Base-by-base conservation (phyloP, 1,140 invertebrate species). In the Drosophila nasuta region DNA sequence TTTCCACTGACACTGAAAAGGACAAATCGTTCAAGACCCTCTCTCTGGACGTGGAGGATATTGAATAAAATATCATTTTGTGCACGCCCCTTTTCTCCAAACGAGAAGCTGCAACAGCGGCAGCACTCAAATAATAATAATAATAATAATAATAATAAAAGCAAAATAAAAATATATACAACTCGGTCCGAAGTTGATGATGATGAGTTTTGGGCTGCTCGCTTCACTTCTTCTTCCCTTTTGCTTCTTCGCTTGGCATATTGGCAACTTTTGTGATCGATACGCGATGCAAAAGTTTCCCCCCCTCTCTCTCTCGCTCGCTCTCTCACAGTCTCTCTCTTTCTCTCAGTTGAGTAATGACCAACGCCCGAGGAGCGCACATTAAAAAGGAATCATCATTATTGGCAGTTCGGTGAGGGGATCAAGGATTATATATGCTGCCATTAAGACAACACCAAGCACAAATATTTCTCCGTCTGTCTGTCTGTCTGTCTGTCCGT, bases 61-160 rank as follows among this genome's bases (percentile, higher is more conserved):
- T 92, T 92, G 91, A 92, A 92, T 92, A 92, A 92, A 92, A 92
- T 92, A 92, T 92, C 91, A 92, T 92, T 92, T 92, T 81, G 91
- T 91, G 66, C 90, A 91, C 91, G 88, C 91, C 87, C 70, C 51
- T 91, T 69, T 66, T 58, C 7, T 5, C 33, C 20, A 25, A 52
- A 54, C 17, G 15, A 52, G 30, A 46, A 35, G 60, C 15, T 10
- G 57, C 52, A n/a, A 71, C 52, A 25, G 35, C 5, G 11, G 33
- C 11, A 65, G 3, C 33, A 38, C 35, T 10, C 20, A 38, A 59
- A 52, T 52, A 58, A 49, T 35, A 54, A 43, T 58, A 59, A 56
- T 66, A 59, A 52, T 51, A 59, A 52, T 51, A 58, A 45, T 35
- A 54, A 43, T 41, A 59, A 46, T 66, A 66, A 41, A 38, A 57